These are phyloP conservation scores for Lateolabrax maculatus DNA, from an alignment of 2,797 vertebrate genomes.

Conservation along the genomic window DNA sequence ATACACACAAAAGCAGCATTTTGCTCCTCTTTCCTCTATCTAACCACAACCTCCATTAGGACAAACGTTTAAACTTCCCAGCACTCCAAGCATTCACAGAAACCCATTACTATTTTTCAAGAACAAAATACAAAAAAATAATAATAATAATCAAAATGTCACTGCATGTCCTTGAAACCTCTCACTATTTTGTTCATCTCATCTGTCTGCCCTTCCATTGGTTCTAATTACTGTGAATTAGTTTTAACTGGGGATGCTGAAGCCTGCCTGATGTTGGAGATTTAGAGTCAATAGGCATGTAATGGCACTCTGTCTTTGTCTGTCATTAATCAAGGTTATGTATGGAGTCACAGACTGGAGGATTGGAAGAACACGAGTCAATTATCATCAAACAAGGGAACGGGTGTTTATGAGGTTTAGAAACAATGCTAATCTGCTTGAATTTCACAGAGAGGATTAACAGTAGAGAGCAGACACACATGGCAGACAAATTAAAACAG, in stretches of 20 bases:
- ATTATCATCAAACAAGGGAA: slow-evolving; percentile 59
- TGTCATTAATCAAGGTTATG: slow-evolving; percentile 82
- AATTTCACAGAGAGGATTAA: slow-evolving; percentile 21
- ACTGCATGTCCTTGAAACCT: slow-evolving; percentile 76
- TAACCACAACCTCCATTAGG: slow-evolving; percentile 62
- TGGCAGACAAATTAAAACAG: not conserved
- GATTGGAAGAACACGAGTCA: slow-evolving; percentile 72
- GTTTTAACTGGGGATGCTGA: slow-evolving; percentile 79
- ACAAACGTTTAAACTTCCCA: slow-evolving; percentile 59
- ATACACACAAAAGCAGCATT: slow-evolving; percentile 37
- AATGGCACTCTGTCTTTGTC: slow-evolving; percentile 78
- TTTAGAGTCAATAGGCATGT: slow-evolving; percentile 81
- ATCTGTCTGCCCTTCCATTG: slow-evolving; percentile 73
- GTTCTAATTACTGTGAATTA: slow-evolving; percentile 81
- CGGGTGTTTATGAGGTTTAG: slow-evolving; percentile 31
- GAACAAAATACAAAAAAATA: slow-evolving; percentile 27
- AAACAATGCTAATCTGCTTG: slow-evolving; percentile 36
- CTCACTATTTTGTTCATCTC: slow-evolving; percentile 61
- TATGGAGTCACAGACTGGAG: slow-evolving; percentile 48
- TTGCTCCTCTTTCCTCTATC: slow-evolving; percentile 27
- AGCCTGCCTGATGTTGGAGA: slow-evolving; percentile 79
- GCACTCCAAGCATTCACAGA: slow-evolving; percentile 56
- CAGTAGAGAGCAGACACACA: not conserved
- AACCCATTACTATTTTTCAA: slow-evolving; percentile 54
- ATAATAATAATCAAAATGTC: slow-evolving; percentile 61